Evolutionary conservation across 2,888 invertebrate genomes (phyloP).

Genomic region (Tetranychus piercei): DNA sequence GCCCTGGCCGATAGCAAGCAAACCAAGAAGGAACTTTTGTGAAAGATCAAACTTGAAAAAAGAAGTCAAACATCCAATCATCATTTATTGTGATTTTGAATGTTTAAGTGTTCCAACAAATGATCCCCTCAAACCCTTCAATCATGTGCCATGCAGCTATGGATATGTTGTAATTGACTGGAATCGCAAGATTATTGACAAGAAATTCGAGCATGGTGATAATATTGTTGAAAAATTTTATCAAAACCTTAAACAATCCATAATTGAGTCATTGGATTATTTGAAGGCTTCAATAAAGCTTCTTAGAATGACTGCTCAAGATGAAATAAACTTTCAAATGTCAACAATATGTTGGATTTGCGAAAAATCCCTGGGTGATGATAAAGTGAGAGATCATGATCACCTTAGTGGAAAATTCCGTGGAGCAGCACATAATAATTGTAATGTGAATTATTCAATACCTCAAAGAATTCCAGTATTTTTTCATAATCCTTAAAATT

Average conservation of each 20-base stretch:
- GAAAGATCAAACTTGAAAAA: background rate
- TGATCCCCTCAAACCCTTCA: background rate
- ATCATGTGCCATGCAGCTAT: background rate
- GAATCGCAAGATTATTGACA: background rate
- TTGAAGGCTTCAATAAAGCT: background rate
- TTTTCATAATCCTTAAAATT: background rate
- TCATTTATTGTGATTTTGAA: background rate
- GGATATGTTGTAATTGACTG: background rate
- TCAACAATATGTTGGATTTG: background rate
- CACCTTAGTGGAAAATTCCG: background rate
- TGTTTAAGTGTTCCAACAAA: background rate
- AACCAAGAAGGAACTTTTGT: background rate
- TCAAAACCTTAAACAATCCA: background rate
- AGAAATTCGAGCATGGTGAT: background rate
- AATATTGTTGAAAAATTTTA: background rate
- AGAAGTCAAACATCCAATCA: background rate
- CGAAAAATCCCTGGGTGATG: background rate
- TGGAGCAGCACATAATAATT: background rate
- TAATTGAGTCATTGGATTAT: background rate
- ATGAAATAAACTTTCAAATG: background rate
- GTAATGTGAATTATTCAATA: background rate
- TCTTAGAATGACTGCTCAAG: background rate
- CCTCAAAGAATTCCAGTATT: background rate
- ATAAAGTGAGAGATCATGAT: slow-evolving; percentile 6
- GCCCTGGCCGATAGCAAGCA: background rate